phyloP scores from a whole-genome alignment of 2,888 invertebrate genomes.

The Trissolcus brochymenae region DNA sequence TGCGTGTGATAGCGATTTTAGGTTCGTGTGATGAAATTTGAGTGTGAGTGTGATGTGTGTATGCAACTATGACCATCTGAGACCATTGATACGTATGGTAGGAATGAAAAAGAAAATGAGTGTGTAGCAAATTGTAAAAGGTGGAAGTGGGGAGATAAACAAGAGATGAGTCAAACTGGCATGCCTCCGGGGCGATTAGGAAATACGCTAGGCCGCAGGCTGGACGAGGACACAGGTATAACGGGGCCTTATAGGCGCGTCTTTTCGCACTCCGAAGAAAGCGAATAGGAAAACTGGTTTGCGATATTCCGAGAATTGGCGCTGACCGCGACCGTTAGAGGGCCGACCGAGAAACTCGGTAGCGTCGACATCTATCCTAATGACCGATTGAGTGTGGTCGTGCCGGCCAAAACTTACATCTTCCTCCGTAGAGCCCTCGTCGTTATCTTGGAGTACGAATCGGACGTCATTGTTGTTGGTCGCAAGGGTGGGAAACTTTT shows the following conservation, averaged over 20 bases:
- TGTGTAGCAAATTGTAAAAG: too few species aligned
- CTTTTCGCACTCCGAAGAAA: slow-evolving; percentile 59
- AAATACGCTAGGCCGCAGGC: slow-evolving; percentile 23
- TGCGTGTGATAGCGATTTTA: too few species aligned
- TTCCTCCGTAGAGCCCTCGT: slow-evolving; percentile 62
- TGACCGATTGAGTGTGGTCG: slow-evolving; percentile 36
- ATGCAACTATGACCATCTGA: too few species aligned
- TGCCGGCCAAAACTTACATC: neutral
- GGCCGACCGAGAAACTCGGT: slow-evolving; percentile 25
- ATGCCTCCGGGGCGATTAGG: slow-evolving; percentile 43
- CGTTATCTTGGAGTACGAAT: slow-evolving; percentile 71
- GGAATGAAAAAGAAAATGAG: too few species aligned
- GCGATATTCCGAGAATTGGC: slow-evolving; percentile 59
- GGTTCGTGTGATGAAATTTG: too few species aligned
- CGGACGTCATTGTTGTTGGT: slow-evolving; percentile 73
- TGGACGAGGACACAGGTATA: slow-evolving; percentile 17
- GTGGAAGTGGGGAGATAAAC: slow-evolving; percentile 25
- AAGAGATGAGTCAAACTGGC: slow-evolving; percentile 37
- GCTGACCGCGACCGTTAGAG: slow-evolving; percentile 42
- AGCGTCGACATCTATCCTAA: slow-evolving; percentile 27
- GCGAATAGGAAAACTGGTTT: slow-evolving; percentile 64
- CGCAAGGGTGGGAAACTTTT: slow-evolving; percentile 67
- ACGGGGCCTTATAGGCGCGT: slow-evolving; percentile 51
- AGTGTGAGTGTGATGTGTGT: too few species aligned
- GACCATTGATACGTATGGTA: too few species aligned